Evolutionary conservation across 2,113 vertebrate species (phyloP).

Genomic region (Chunga burmeisteri): DNA sequence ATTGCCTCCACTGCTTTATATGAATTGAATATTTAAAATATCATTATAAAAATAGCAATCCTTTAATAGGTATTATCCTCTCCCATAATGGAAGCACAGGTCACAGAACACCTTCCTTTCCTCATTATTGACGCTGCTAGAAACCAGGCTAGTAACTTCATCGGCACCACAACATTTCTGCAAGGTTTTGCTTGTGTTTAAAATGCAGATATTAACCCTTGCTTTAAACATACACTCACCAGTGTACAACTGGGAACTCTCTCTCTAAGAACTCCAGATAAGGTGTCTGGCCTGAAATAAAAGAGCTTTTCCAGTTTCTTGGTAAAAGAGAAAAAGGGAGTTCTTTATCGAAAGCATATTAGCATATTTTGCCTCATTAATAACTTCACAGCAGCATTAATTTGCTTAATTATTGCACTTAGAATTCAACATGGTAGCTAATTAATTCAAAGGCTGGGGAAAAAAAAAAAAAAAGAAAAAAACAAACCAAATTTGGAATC

Average conservation of each 20-base stretch:
- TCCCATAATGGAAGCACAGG: slow-evolving; percentile 8
- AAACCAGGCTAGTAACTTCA: slow-evolving; percentile 12
- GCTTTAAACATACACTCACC: slow-evolving; percentile 58
- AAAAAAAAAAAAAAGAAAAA: background rate
- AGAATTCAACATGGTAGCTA: slow-evolving; percentile 79
- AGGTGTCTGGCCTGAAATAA: slow-evolving; percentile 75
- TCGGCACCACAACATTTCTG: background rate
- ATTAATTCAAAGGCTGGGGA: slow-evolving; percentile 72
- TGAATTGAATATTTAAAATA: slow-evolving; percentile 34
- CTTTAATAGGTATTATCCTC: background rate
- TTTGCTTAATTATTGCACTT: slow-evolving; percentile 83
- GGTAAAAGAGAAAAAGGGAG: slow-evolving; percentile 67
- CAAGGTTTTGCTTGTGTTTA: slow-evolving; percentile 41
- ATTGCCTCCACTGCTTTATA: background rate
- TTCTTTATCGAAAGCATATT: slow-evolving; percentile 80
- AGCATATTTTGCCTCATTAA: slow-evolving; percentile 86
- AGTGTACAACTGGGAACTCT: slow-evolving; percentile 21
- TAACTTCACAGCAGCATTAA: slow-evolving; percentile 82
- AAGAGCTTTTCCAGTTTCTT: slow-evolving; percentile 76
- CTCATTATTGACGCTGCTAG: background rate
- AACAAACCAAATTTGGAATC: slow-evolving; percentile 38
- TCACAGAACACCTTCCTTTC: slow-evolving; percentile 25
- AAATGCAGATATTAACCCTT: slow-evolving; percentile 72
- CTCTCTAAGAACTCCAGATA: slow-evolving; percentile 74
- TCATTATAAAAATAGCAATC: slow-evolving; percentile 11